These are phyloP conservation scores for Lasioglossum zephyrum DNA, from an alignment of 2,888 invertebrate species.

Conservation along the genomic window DNA sequence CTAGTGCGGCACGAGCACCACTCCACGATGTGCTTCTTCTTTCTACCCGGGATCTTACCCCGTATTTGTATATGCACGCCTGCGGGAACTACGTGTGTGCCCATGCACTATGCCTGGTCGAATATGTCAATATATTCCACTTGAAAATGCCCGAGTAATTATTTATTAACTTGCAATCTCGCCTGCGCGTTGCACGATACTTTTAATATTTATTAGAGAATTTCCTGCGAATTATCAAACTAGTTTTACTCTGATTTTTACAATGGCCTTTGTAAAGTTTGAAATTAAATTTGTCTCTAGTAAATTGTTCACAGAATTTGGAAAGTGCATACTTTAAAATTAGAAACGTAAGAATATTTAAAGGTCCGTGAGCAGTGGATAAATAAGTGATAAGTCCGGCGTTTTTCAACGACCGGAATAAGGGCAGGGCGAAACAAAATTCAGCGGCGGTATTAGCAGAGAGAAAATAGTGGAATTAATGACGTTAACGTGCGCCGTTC, in stretches of 20 bases:
- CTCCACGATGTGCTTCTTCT: constrained; percentile 34
- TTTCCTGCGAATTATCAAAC: too few relatives aligned
- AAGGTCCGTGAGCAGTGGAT: background rate
- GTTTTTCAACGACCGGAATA: background rate
- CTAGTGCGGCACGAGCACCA: constrained; percentile 30
- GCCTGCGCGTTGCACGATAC: too few relatives aligned
- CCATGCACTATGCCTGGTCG: background rate
- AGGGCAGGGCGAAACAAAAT: background rate
- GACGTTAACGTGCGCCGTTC: background rate
- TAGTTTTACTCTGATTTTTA: too few relatives aligned
- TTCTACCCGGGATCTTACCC: constrained; percentile 26
- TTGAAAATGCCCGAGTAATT: background rate
- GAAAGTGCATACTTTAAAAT: too few relatives aligned
- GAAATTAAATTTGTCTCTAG: too few relatives aligned
- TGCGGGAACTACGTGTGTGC: background rate
- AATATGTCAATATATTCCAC: background rate
- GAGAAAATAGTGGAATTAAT: background rate
- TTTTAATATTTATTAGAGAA: too few relatives aligned
- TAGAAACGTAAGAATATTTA: too few relatives aligned
- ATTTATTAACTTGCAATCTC: background rate
- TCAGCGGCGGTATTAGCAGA: background rate
- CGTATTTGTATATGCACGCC: constrained; percentile 10
- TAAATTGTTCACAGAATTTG: too few relatives aligned
- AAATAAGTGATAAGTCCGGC: background rate
- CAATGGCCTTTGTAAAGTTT: too few relatives aligned